Evolutionary conservation across 1,140 invertebrate species (phyloP).

Genomic region (Philopotamus ludificatus): DNA sequence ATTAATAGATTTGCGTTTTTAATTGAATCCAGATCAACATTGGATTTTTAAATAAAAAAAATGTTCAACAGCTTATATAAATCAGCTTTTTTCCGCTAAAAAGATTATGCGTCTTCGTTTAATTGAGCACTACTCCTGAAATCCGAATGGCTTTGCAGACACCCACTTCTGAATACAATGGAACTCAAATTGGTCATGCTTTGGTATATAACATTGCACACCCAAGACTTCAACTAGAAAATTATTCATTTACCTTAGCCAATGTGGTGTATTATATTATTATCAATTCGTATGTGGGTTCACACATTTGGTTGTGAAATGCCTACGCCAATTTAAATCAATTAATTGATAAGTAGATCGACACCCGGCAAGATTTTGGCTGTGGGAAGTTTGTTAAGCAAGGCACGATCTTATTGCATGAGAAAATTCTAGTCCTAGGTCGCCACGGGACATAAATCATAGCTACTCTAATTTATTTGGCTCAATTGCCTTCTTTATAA

Average conservation of each 20-base stretch:
- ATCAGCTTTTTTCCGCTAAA: neutral
- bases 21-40: neutral
- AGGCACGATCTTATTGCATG: too few species aligned
- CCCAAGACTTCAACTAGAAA: neutral
- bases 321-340: constrained; percentile 9
- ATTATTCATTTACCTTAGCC: neutral
- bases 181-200: constrained; percentile 12
- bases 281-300: neutral
- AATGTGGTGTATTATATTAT: constrained; percentile 8
- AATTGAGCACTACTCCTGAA: neutral
- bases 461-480: too few species aligned
- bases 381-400: too few species aligned
- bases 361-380: too few species aligned
- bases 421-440: too few species aligned
- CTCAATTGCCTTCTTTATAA: too few species aligned
- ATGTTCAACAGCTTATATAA: neutral
- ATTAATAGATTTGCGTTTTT: neutral
- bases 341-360: neutral
- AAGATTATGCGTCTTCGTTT: neutral
- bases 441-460: too few species aligned
- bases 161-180: constrained; percentile 15
- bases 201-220: neutral
- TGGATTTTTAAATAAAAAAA: too few species aligned
- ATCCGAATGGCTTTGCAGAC: neutral
- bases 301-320: constrained; percentile 12